Evolutionary conservation across 1,140 invertebrate genomes (phyloP).

Genomic region (Conus ventricosus): DNA sequence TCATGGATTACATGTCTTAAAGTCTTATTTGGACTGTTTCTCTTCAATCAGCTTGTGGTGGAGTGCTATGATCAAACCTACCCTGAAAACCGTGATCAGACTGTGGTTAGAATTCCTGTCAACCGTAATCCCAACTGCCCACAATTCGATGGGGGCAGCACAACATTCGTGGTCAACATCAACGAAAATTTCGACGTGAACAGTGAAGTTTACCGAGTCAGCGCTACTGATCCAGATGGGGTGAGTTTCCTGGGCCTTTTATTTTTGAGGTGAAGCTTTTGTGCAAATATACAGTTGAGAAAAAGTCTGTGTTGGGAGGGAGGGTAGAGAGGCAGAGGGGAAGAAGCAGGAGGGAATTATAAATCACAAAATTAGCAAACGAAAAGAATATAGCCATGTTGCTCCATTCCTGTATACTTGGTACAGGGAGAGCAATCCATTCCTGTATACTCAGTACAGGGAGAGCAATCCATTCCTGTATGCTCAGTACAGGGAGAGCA

Average conservation of each 20-base stretch:
- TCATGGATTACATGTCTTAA: no score
- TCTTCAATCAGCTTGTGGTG: conserved; percentile 50
- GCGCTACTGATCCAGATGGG: conserved; percentile 69
- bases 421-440: no score
- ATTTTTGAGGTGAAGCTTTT: neutral
- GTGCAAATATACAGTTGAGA: neutral
- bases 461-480: no score
- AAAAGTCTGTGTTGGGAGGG: no score
- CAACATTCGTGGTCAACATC: conserved; percentile 84
- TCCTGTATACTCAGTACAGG: no score
- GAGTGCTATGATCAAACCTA: conserved; percentile 57
- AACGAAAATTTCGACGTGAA: conserved; percentile 87
- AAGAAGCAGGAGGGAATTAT: no score
- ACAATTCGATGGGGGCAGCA: conserved; percentile 71
- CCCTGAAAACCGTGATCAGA: conserved; percentile 73
- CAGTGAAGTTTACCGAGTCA: conserved; percentile 85
- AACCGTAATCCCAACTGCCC: conserved; percentile 84
- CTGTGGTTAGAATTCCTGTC: conserved; percentile 87
- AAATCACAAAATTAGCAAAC: no score
- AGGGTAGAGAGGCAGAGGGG: no score
- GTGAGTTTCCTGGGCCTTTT: conserved; percentile 45
- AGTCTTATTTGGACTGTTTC: neutral
- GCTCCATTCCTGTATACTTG: no score
- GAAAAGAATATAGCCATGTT: no score
- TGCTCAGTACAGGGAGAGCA: no score